Base-by-base conservation (phyloP, 2,113 vertebrate species). In the Clarias macrocephalus region DNA sequence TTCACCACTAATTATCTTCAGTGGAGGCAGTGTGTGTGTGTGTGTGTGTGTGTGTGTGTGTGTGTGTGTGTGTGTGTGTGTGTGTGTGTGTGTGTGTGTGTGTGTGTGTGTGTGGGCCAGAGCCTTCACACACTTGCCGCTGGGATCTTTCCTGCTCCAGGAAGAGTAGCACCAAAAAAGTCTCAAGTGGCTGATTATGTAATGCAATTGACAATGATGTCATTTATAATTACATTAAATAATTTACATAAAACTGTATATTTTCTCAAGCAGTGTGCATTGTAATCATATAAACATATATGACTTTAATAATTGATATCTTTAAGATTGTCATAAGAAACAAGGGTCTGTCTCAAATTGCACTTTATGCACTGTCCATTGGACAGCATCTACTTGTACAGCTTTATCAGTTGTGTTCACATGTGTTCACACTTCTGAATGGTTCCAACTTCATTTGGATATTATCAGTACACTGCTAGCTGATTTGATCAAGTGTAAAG, bases 1-100 rank as follows among this genome's bases (percentile, higher is more conserved):
- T 72, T 84, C 54, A 72, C 54, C 82, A 72, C 48, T 84, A 84
- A 84, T 84, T 84, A 84, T 84, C 54, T 84, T 84, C 62, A 84
- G 52, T 37, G 48, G 82, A 70, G 48, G 8, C 30, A 19, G 16
- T 13, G 25, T 54, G 72, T 57, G 56, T 57, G 56, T 57, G 7
- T 70, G 66, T 70, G 66, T 70, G 66, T 70, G 66, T 57, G 33
- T 37, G 37, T 37, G 28, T 28, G 76, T 56, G 73, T 59, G 16
- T 59, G 57, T 59, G 9, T 72, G 68, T 72, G 68, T 72, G 68
- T 72, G 30, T 59, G 7, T 48, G 48, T 48, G 68, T 59, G 57
- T 19, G 37, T 25, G 13, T 80, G 79, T 80, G 79, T 60, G 56
- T 60, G 57, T 76, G 59, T 81, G 59, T 81, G 30, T 42, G 57